These are phyloP conservation scores for Drosophila santomea DNA, from an alignment of 1,140 invertebrate genomes.

Conservation along the genomic window DNA sequence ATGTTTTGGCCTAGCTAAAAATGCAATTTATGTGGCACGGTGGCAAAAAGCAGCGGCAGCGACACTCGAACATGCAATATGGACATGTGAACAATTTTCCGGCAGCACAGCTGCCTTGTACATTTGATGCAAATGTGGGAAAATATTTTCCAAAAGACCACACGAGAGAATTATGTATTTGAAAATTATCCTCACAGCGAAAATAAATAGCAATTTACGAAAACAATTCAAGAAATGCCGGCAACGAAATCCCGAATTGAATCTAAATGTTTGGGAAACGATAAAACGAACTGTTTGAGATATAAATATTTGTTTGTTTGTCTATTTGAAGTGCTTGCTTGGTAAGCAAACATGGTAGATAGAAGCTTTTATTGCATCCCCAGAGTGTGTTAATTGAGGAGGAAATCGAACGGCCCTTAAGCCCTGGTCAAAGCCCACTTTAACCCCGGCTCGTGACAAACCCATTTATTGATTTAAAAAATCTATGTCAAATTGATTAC, in stretches of 20 bases:
- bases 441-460: conserved; percentile 41
- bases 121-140: conserved; percentile 65
- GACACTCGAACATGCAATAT: conserved; percentile 50
- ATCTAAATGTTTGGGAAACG: background rate
- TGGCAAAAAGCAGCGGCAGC: conserved; percentile 30
- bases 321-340: conserved; percentile 20
- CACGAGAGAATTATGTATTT: conserved; percentile 32
- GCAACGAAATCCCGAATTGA: conserved; percentile 8
- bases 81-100: conserved; percentile 59
- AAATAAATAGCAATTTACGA: conserved; percentile 38
- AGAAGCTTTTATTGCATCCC: conserved; percentile 10
- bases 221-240: conserved; percentile 23
- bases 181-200: conserved; percentile 35
- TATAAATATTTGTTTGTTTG: conserved; percentile 6
- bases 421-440: conserved; percentile 23
- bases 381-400: conserved; percentile 20
- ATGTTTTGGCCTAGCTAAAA: conserved; percentile 45
- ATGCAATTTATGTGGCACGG: conserved; percentile 53
- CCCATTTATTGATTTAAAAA: conserved; percentile 68
- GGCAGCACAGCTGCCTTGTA: conserved; percentile 24
- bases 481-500: conserved; percentile 80
- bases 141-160: conserved; percentile 52
- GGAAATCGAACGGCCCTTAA: conserved; percentile 11
- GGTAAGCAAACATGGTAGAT: conserved; percentile 5
- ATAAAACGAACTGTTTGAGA: conserved; percentile 8